Evolutionary conservation across 2,797 vertebrate genomes (phyloP).

Genomic region (Apodemus agrarius): DNA sequence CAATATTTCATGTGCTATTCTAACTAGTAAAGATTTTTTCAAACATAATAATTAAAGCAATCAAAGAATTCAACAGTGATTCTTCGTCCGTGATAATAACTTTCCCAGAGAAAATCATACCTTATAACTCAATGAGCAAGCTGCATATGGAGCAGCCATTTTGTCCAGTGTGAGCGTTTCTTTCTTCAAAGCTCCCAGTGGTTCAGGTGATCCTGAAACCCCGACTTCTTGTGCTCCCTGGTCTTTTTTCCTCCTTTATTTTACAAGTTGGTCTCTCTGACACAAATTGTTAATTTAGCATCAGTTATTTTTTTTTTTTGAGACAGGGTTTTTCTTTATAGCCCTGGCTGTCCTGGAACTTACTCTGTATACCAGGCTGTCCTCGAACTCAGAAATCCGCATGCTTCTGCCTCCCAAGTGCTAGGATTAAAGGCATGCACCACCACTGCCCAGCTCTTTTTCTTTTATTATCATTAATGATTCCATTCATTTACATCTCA

Average conservation of each 20-base stretch:
- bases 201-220: not conserved
- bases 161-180: not conserved
- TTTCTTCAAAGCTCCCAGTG: not conserved
- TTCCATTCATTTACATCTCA: too few relatives aligned
- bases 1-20: not conserved
- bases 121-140: not conserved
- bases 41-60: constrained; percentile 34
- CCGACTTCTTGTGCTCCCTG: not conserved
- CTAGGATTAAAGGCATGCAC: too few relatives aligned
- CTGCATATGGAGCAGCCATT: not conserved
- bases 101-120: not conserved
- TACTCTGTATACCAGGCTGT: too few relatives aligned
- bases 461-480: too few relatives aligned
- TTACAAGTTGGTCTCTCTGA: not conserved
- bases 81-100: not conserved
- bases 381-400: too few relatives aligned
- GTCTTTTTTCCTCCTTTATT: not conserved
- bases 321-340: too few relatives aligned
- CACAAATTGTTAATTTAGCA: not conserved
- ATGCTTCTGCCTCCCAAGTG: too few relatives aligned
- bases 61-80: not conserved
- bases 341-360: too few relatives aligned
- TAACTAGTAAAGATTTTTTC: not conserved
- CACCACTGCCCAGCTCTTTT: too few relatives aligned
- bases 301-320: not conserved